A percentile compares a stretch with the other conserved stretches of the same genome.
Conservation (phyloP, 1,140 invertebrate genomes). For the Episyrphus balteatus region DNA sequence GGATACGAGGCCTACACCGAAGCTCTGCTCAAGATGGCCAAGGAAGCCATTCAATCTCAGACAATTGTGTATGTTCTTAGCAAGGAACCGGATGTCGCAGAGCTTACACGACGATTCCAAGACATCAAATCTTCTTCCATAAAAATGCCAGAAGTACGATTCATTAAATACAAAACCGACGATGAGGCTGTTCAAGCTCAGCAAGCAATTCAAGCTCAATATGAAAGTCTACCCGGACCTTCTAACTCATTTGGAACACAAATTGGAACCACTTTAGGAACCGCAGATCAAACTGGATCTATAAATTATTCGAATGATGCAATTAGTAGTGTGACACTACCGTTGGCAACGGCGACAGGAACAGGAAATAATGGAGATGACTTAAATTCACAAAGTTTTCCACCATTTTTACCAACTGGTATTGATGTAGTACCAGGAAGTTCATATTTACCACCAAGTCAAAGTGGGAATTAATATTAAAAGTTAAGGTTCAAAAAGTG, state of each 20-base stretch:
- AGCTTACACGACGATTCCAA: no score
- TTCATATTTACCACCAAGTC: constrained; percentile 27
- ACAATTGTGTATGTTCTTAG: no score
- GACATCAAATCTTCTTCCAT: background rate
- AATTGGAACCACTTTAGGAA: background rate
- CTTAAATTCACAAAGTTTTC: background rate
- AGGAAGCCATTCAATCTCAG: background rate
- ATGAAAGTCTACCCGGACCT: no score
- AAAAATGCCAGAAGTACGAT: background rate
- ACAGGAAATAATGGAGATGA: background rate
- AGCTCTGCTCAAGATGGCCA: no score
- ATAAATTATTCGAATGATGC: background rate
- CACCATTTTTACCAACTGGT: constrained; percentile 20
- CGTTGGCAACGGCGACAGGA: background rate
- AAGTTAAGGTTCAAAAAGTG: no score
- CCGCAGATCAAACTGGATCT: background rate
- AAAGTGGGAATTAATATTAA: no score
- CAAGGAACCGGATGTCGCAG: no score
- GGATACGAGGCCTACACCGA: no score
- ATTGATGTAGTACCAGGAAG: constrained; percentile 31
- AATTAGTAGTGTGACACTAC: background rate
- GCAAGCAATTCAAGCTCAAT: no score
- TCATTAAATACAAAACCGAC: no score
- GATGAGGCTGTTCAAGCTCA: no score
- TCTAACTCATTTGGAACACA: background rate